A percentile compares a stretch with the other conserved stretches of the same genome.
phyloP scores from a whole-genome alignment of 2,797 vertebrate species.

The Sebastes nivosus region DNA sequence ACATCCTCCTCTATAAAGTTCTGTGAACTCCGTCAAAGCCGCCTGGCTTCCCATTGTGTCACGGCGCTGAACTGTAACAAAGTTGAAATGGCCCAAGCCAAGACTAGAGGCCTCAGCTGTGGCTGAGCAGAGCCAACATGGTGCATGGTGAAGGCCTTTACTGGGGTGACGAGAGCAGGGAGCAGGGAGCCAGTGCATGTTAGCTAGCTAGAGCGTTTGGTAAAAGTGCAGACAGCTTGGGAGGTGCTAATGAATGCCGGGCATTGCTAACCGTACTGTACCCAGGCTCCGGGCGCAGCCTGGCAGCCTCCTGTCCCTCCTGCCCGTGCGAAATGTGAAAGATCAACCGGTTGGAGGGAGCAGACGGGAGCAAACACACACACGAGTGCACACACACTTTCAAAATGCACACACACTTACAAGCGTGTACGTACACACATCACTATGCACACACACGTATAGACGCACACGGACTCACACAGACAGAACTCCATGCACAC shows the following conservation, averaged over 20 bases:
- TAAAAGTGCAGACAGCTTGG: constrained; percentile 86
- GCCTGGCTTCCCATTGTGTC: constrained; percentile 55
- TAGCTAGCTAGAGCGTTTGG: constrained; percentile 81
- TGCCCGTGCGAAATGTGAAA: constrained; percentile 86
- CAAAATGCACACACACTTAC: constrained; percentile 24
- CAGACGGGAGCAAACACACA: constrained; percentile 82
- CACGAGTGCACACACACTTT: constrained; percentile 42
- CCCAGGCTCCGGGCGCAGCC: constrained; percentile 81
- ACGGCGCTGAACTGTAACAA: constrained; percentile 73
- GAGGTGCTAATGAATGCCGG: constrained; percentile 87
- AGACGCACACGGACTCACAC: constrained; percentile 21
- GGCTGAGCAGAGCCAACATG: constrained; percentile 71
- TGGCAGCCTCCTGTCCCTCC: constrained; percentile 84
- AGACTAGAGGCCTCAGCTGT: constrained; percentile 82
- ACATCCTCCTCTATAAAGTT: constrained; percentile 44
- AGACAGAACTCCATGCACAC: constrained; percentile 25
- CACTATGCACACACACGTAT: constrained; percentile 24
- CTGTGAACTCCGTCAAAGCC: constrained; percentile 53
- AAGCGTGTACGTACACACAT: constrained; percentile 18
- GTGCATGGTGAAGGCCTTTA: constrained; percentile 76
- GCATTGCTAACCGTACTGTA: constrained; percentile 82
- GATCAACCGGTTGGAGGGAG: constrained; percentile 87
- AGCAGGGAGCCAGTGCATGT: constrained; percentile 79
- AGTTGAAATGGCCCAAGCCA: constrained; percentile 79
- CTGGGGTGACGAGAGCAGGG: constrained; percentile 80